A percentile compares a stretch with the other conserved stretches of the same genome.
These are phyloP conservation scores for Thunnus albacares DNA, from an alignment of 2,797 vertebrate species.

Conservation along the genomic window DNA sequence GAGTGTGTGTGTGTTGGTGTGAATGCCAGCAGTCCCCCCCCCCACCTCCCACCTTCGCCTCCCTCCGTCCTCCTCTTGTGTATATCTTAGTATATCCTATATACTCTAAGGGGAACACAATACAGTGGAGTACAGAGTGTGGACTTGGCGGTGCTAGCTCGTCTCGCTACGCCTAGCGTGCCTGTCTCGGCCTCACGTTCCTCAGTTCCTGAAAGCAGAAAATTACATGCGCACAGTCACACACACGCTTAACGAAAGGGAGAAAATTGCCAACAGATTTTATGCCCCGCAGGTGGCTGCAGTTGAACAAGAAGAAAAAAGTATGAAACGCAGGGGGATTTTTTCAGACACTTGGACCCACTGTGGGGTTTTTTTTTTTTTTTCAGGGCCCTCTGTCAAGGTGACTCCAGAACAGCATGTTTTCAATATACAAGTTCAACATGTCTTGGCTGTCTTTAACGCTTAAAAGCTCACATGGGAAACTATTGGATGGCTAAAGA, in stretches of 20 bases:
- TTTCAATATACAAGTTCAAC: constrained; percentile 33
- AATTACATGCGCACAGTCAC: constrained; percentile 54
- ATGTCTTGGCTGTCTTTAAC: constrained; percentile 20
- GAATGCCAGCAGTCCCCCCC: background rate
- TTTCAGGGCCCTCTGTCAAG: background rate
- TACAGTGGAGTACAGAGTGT: constrained; percentile 14
- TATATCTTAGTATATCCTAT: constrained; percentile 19
- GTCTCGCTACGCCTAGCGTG: constrained; percentile 58
- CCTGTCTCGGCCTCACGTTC: constrained; percentile 53
- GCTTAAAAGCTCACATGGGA: constrained; percentile 41
- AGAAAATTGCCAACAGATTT: constrained; percentile 77
- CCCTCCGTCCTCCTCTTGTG: too few species aligned
- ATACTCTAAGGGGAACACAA: constrained; percentile 41
- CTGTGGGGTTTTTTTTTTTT: background rate
- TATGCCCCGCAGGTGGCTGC: constrained; percentile 45
- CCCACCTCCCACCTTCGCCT: background rate
- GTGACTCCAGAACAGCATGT: constrained; percentile 29
- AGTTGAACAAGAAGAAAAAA: constrained; percentile 12
- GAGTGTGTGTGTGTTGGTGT: constrained; percentile 3
- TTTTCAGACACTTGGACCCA: background rate
- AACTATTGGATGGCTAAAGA: constrained; percentile 10
- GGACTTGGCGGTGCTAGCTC: background rate
- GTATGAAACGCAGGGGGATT: background rate
- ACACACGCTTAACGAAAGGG: constrained; percentile 35
- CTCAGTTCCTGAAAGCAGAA: constrained; percentile 58